phyloP scores from a whole-genome alignment of 2,888 invertebrate genomes.

The Tenthredo amoena region DNA sequence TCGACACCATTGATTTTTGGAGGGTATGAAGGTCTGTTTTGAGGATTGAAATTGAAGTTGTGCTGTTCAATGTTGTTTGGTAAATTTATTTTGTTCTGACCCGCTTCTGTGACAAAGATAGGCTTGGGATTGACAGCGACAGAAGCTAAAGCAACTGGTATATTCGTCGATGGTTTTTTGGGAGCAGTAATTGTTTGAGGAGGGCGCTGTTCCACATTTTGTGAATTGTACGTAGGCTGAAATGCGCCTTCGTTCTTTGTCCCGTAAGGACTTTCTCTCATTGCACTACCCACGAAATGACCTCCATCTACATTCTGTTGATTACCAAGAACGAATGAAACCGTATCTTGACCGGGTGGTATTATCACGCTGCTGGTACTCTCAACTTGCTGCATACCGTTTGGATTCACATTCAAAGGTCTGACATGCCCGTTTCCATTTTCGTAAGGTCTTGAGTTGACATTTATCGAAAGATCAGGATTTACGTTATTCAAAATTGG shows the following conservation, averaged over 20 bases:
- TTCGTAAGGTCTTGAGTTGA: slow-evolving; percentile 41
- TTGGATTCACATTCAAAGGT: slow-evolving; percentile 45
- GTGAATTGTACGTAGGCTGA: slow-evolving; percentile 60
- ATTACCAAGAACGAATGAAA: slow-evolving; percentile 83
- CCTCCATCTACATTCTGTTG: slow-evolving; percentile 81
- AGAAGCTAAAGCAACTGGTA: slow-evolving; percentile 66
- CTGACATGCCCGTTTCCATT: slow-evolving; percentile 34
- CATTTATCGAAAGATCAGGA: slow-evolving; percentile 30
- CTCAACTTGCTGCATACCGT: slow-evolving; percentile 74
- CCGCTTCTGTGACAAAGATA: background rate
- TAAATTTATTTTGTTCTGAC: slow-evolving; percentile 10
- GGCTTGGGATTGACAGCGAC: slow-evolving; percentile 58
- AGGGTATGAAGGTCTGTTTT: slow-evolving; percentile 30
- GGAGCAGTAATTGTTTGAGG: slow-evolving; percentile 75
- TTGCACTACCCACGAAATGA: slow-evolving; percentile 78
- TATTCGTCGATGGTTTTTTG: slow-evolving; percentile 71
- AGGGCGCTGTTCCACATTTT: slow-evolving; percentile 69
- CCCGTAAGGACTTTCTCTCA: slow-evolving; percentile 79
- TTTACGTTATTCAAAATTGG: slow-evolving; percentile 42
- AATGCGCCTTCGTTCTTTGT: slow-evolving; percentile 62
- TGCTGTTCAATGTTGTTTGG: slow-evolving; percentile 46
- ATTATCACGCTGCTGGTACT: slow-evolving; percentile 84
- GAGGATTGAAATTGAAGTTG: slow-evolving; percentile 23
- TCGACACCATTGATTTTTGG: slow-evolving; percentile 22
- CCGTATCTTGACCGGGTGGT: slow-evolving; percentile 83